phyloP scores from a whole-genome alignment of 2,888 invertebrate genomes.

The Slavum lentiscoides region DNA sequence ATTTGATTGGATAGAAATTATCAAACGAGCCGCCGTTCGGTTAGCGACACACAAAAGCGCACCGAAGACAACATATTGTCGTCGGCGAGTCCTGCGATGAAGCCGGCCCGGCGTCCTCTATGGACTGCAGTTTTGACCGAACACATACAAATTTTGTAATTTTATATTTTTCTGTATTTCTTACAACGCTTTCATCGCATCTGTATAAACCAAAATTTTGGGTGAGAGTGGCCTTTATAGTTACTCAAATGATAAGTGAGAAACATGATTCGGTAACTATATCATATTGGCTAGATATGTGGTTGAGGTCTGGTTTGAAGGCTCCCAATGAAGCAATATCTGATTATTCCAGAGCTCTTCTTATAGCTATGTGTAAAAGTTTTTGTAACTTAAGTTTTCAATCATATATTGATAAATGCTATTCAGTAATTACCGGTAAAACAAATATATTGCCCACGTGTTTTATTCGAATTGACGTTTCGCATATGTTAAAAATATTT shows the following conservation, averaged over 20 bases:
- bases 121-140: no score
- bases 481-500: background rate
- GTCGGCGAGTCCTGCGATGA: no score
- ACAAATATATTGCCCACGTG: background rate
- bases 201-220: no score
- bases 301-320: background rate
- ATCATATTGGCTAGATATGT: background rate
- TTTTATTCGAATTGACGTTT: slow-evolving; percentile 4
- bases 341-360: background rate
- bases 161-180: no score
- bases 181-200: no score
- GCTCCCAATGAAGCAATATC: background rate
- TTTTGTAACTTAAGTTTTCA: slow-evolving; percentile 17
- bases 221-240: no score
- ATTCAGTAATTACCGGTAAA: background rate
- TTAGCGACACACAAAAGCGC: no score
- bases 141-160: no score
- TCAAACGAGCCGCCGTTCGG: no score
- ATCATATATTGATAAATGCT: slow-evolving; percentile 11
- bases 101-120: no score
- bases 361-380: slow-evolving; percentile 16
- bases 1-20: no score
- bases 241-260: slow-evolving; percentile 9
- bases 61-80: no score
- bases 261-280: background rate